These are phyloP conservation scores for Diorhabda carinulata DNA, from an alignment of 1,140 invertebrate genomes.

Conservation along the genomic window DNA sequence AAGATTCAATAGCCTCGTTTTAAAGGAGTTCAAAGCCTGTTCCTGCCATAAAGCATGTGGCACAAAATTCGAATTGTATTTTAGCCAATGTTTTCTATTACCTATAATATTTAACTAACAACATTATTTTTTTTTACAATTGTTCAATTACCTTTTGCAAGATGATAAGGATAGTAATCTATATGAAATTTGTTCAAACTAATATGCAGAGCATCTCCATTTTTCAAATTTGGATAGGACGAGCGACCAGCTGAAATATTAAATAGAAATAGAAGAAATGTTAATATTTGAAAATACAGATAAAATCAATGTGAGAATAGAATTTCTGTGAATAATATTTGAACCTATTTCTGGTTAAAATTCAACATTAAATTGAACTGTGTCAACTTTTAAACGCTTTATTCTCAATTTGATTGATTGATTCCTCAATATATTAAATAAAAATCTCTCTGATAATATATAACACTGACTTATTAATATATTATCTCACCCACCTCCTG, in stretches of 20 bases:
- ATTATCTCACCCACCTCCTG: conserved; percentile 62
- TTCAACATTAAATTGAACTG: too few species aligned
- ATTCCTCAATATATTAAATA: too few species aligned
- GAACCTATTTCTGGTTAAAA: too few species aligned
- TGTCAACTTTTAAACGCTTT: too few species aligned
- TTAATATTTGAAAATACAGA: too few species aligned
- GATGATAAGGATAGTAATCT: conserved; percentile 96
- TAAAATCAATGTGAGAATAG: too few species aligned
- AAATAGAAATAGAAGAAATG: not conserved
- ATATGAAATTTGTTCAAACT: conserved; percentile 83
- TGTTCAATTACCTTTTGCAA: conserved; percentile 58
- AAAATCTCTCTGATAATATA: too few species aligned
- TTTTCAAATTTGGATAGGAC: conserved; percentile 74
- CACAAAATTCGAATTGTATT: conserved; percentile 61
- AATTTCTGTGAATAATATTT: too few species aligned
- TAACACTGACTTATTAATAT: too few species aligned
- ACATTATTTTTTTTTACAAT: too few species aligned
- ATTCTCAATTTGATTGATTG: too few species aligned
- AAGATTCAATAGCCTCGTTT: conserved; percentile 60
- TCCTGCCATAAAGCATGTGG: conserved; percentile 73
- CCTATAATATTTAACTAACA: conserved; percentile 14
- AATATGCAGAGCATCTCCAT: conserved; percentile 92
- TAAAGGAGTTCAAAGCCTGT: conserved; percentile 66
- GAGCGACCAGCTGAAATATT: conserved; percentile 68
- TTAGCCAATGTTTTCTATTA: conserved; percentile 82